Conservation (phyloP, 2,113 vertebrate genomes). For the Scytalopus superciliaris region DNA sequence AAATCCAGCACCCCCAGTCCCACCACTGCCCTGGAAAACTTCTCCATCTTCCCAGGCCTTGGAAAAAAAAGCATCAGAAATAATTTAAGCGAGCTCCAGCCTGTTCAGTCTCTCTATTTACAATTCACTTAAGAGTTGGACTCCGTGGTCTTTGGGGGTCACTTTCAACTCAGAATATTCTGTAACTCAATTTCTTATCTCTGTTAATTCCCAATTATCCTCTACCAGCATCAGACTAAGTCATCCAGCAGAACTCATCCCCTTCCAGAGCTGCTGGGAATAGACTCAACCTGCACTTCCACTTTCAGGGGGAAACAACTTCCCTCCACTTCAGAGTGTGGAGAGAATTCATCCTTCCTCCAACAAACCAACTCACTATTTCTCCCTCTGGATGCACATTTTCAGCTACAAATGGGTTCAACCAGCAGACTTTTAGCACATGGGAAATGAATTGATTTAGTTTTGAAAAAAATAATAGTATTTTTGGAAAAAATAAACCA, state of each 20-base stretch:
- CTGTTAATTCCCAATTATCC: not conserved
- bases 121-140: not conserved
- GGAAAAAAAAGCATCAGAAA: not conserved
- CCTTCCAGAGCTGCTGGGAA: not conserved
- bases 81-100: not conserved
- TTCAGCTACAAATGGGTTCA: not conserved
- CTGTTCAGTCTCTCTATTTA: not conserved
- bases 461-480: too few relatives aligned
- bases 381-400: not conserved
- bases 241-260: not conserved
- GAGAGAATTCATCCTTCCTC: not conserved
- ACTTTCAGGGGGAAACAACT: not conserved
- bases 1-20: not conserved
- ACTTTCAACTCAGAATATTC: not conserved
- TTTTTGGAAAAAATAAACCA: not conserved
- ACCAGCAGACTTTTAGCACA: not conserved
- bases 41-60: not conserved
- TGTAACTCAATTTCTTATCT: not conserved
- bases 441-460: rapidly evolving
- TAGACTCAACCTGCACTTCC: rapidly evolving
- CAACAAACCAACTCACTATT: not conserved
- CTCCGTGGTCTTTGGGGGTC: not conserved
- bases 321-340: rapidly evolving
- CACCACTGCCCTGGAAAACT: not conserved
- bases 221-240: not conserved